Base-by-base conservation (phyloP, 1,140 invertebrate species). In the Pseudomyrmex sp. region DNA sequence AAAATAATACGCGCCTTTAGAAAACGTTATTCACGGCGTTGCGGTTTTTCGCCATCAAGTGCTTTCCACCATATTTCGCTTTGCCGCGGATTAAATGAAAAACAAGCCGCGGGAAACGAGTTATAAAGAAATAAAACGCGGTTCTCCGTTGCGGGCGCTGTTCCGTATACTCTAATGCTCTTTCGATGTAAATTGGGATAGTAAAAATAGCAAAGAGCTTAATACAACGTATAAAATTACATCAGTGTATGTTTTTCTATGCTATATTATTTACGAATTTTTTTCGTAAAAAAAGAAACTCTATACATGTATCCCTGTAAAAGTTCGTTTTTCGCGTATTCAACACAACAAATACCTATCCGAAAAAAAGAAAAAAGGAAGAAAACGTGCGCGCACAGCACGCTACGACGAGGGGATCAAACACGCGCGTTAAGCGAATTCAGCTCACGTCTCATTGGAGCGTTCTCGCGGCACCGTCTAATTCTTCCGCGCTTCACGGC, bases 401-500 rank as follows among this genome's bases (percentile, higher is more conserved):
- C 35, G 26, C 2, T 26, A 46, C 5, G 48, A 50, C 15, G 20
- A 20, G 54, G 20, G 66, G 44, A 70, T 52, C 74, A 70, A 72
- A 23, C 50, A n/a, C 44, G 76, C 48, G 54, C 66, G 72, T 80
- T 80, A 80, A 80, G 66, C 54, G 76, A 80, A 80, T 80, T 76
- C 76, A 72, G 54, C 66, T 80, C 74, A 68, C 85, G 74, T 84
- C 82, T 79, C 73, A 73, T 84, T 72, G 82, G 82, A 73, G 48
- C 74, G 35, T 44, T 79, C 74, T 59, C 52, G 61, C 70, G 58
- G 63, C 61, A 75, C 61, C 75, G 48, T 61, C 18, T 62, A 70
- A 69, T 84, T 76, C 79, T 77, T 66, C 66, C 44, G 73, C 44
- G 83, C 50, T 89, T 89, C 88, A 89, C 87, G 88, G 87, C 76